These are phyloP conservation scores for Zygothrica quintamaculata DNA, from an alignment of 2,888 invertebrate species.

Conservation along the genomic window DNA sequence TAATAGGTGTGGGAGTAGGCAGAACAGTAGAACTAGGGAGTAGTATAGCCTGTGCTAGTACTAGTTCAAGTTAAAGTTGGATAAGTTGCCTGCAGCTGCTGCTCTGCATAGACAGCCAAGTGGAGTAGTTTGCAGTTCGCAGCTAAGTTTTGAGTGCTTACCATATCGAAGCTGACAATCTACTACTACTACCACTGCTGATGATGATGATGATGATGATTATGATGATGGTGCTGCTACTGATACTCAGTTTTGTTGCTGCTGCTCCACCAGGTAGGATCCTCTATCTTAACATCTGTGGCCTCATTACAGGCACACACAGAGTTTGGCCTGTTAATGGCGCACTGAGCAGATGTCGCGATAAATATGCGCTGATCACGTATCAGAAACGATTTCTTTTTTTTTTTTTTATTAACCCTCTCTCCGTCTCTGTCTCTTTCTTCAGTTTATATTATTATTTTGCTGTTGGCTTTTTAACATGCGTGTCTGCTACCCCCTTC, in stretches of 20 bases:
- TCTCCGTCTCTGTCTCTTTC: too few species aligned
- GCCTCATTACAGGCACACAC: conserved; percentile 67
- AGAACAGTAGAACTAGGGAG: conserved; percentile 10
- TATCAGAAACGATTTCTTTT: conserved; percentile 59
- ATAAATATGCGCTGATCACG: conserved; percentile 79
- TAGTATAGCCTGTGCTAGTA: too few species aligned
- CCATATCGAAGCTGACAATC: conserved; percentile 67
- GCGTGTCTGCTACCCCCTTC: conserved; percentile 36
- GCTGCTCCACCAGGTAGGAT: conserved; percentile 40
- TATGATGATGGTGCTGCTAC: conserved; percentile 25
- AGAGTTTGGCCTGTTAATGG: conserved; percentile 52
- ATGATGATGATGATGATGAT: conserved; percentile 20
- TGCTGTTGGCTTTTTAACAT: conserved; percentile 39
- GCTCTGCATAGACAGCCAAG: conserved; percentile 68
- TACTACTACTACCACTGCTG: too few species aligned
- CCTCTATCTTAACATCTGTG: conserved; percentile 72
- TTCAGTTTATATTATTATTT: conserved; percentile 1
- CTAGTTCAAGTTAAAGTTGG: conserved; percentile 12
- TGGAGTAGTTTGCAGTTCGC: conserved; percentile 35
- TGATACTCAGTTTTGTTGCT: conserved; percentile 25
- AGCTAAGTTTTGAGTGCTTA: conserved; percentile 73
- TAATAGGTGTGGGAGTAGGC: conserved; percentile 1
- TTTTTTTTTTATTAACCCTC: conserved; percentile 17
- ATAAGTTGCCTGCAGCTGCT: conserved; percentile 31
- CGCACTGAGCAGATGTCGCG: conserved; percentile 65